Evolutionary conservation across 2,888 invertebrate species (phyloP).

Genomic region (Melanargia galathea): DNA sequence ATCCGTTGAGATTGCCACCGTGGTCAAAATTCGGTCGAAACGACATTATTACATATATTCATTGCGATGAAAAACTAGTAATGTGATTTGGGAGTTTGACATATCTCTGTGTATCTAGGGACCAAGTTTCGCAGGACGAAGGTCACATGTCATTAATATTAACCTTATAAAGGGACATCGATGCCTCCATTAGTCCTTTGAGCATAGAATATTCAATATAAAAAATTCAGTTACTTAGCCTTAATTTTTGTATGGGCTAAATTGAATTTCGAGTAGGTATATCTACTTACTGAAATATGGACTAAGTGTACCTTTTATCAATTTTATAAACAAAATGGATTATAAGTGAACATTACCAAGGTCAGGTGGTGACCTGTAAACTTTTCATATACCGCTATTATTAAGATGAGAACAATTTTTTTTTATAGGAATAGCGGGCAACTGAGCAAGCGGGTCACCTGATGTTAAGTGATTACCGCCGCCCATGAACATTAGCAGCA

Average conservation of each 20-base stretch:
- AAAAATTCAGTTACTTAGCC: constrained; percentile 12
- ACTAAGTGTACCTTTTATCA: not conserved
- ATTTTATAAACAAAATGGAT: too few species aligned
- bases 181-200: constrained; percentile 23
- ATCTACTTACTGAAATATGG: not conserved
- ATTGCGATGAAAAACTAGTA: constrained; percentile 21
- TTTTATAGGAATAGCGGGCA: too few species aligned
- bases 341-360: too few species aligned
- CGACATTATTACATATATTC: not conserved
- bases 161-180: constrained; percentile 26
- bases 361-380: too few species aligned
- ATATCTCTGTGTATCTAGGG: constrained; percentile 29
- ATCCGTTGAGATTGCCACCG: too few species aligned
- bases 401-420: too few species aligned
- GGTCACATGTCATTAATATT: constrained; percentile 34
- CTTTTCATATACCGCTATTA: too few species aligned
- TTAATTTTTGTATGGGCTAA: not conserved
- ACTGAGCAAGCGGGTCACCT: too few species aligned
- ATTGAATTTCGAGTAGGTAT: not conserved
- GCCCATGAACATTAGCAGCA: too few species aligned
- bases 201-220: constrained; percentile 26
- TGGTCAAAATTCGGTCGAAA: not conserved
- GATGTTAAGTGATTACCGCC: too few species aligned
- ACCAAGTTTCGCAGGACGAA: constrained; percentile 20
- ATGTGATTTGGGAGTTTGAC: constrained; percentile 29